Evolutionary conservation across 2,888 invertebrate genomes (phyloP).

Genomic region (Drosophila paracracens): DNA sequence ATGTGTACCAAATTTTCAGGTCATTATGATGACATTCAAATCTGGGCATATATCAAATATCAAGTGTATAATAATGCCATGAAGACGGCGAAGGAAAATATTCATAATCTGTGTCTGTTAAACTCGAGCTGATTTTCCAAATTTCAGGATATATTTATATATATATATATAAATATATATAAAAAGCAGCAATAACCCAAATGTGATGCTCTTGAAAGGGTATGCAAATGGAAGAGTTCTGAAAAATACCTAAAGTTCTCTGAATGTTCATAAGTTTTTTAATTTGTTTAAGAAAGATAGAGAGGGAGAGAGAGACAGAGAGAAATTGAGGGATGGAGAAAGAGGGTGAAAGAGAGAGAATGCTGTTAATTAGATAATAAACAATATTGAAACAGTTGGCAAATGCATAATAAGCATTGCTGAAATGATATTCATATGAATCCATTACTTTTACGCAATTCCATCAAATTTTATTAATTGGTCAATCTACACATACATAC

Average conservation of each 20-base stretch:
- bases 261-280: neutral
- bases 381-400: conserved; percentile 13
- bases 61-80: neutral
- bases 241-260: neutral
- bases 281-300: neutral
- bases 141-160: neutral
- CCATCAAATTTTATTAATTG: conserved; percentile 3
- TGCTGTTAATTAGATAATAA: conserved; percentile 17
- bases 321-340: neutral
- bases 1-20: neutral
- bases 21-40: neutral
- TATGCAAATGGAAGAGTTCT: neutral
- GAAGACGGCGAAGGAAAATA: too few species aligned
- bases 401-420: conserved; percentile 10
- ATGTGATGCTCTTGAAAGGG: conserved; percentile 10
- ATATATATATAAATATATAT: neutral
- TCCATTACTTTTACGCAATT: conserved; percentile 18
- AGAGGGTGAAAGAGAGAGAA: neutral
- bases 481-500: conserved; percentile 6
- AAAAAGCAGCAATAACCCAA: neutral
- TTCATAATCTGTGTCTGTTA: neutral
- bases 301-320: neutral
- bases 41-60: neutral
- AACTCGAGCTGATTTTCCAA: neutral
- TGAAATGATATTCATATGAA: conserved; percentile 14